phyloP scores from a whole-genome alignment of 2,888 invertebrate species.

The Lochmaea capreae region DNA sequence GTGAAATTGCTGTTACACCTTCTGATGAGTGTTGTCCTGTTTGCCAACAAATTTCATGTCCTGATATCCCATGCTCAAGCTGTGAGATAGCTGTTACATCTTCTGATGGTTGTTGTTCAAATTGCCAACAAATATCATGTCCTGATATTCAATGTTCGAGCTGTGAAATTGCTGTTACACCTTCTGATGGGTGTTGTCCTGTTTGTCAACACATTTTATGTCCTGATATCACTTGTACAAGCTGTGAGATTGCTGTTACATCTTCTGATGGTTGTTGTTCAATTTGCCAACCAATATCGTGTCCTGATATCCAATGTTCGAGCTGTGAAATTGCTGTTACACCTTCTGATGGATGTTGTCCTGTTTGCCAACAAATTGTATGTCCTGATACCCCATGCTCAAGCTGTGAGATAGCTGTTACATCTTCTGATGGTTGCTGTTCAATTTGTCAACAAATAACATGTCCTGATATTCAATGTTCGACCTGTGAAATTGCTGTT shows the following conservation, averaged over 20 bases:
- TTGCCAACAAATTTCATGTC: not conserved
- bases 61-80: not conserved
- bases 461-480: no score
- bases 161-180: not conserved
- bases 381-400: not conserved
- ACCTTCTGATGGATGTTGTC: not conserved
- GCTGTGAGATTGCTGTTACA: not conserved
- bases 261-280: not conserved
- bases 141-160: not conserved
- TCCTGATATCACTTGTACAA: not conserved
- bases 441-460: no score
- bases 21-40: not conserved
- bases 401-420: not conserved
- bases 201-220: not conserved
- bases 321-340: not conserved
- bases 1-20: not conserved
- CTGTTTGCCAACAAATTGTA: not conserved
- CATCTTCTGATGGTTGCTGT: not conserved
- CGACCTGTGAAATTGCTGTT: not conserved
- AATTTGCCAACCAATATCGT: not conserved
- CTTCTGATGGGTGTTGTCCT: not conserved
- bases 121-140: not conserved
- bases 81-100: not conserved
- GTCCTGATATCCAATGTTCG: not conserved
- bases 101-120: not conserved